Evolutionary conservation across 2,888 invertebrate genomes (phyloP).

Genomic region (Polylopha cassiicola): DNA sequence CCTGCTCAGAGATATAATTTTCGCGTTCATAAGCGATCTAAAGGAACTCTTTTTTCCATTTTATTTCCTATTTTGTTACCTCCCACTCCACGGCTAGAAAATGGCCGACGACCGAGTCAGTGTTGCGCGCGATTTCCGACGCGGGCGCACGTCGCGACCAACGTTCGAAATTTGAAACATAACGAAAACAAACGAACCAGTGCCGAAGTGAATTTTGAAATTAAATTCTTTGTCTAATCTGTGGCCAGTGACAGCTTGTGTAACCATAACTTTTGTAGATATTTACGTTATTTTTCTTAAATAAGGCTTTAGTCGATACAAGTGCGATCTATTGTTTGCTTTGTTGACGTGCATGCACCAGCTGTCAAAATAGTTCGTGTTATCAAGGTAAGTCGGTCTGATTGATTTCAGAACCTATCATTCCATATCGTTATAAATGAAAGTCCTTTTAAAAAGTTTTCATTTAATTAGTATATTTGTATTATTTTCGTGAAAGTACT

Average conservation of each 20-base stretch:
- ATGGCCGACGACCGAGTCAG: constrained; percentile 58
- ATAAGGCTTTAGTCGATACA: constrained; percentile 23
- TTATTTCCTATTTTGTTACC: constrained; percentile 60
- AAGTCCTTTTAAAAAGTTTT: too few relatives aligned
- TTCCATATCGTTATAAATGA: too few relatives aligned
- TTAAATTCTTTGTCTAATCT: constrained; percentile 21
- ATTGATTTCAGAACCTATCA: constrained; percentile 39
- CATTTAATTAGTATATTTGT: too few relatives aligned
- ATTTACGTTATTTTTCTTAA: constrained; percentile 1
- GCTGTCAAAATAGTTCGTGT: constrained; percentile 65
- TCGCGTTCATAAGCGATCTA: constrained; percentile 19
- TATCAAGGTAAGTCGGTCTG: constrained; percentile 55
- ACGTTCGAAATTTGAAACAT: constrained; percentile 33
- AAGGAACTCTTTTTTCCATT: constrained; percentile 44
- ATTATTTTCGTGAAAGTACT: too few relatives aligned
- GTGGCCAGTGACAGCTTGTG: constrained; percentile 37
- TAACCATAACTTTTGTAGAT: constrained; percentile 23
- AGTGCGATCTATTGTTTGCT: constrained; percentile 46
- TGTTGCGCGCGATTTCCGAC: constrained; percentile 56
- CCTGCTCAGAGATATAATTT: too few relatives aligned
- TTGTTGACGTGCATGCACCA: constrained; percentile 49
- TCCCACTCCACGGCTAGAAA: constrained; percentile 61
- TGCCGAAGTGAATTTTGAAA: constrained; percentile 18
- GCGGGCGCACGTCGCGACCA: constrained; percentile 52
- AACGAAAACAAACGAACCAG: constrained; percentile 21